A percentile compares a stretch with the other conserved stretches of the same genome.
Evolutionary conservation across 1,140 invertebrate species (phyloP).

Genomic region (Megalopta genalis): DNA sequence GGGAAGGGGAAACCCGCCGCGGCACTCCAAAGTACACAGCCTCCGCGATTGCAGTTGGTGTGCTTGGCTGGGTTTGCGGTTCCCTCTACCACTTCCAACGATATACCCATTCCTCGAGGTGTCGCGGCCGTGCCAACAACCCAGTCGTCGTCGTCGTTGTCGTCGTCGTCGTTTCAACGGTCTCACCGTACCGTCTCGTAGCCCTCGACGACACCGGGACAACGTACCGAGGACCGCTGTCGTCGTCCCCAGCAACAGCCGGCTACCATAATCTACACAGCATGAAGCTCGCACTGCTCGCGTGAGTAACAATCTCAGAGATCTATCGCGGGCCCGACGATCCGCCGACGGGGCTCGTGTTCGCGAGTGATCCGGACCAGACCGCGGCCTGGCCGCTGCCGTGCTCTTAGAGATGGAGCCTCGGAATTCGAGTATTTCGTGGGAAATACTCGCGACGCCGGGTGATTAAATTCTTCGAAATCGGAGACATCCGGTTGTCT

Average conservation of each 20-base stretch:
- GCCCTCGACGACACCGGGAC: too few relatives aligned
- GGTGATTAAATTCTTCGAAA: too few relatives aligned
- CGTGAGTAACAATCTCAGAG: conserved; percentile 61
- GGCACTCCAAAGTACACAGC: conserved; percentile 75
- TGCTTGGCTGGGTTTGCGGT: conserved; percentile 52
- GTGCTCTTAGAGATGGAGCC: too few relatives aligned
- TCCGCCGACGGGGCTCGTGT: too few relatives aligned
- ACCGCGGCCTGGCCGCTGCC: too few relatives aligned
- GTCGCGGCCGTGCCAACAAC: conserved; percentile 62
- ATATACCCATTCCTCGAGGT: conserved; percentile 68
- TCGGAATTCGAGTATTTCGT: too few relatives aligned
- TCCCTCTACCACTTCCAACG: conserved; percentile 55
- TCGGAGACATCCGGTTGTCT: too few relatives aligned
- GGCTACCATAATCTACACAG: background rate
- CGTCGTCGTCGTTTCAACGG: background rate
- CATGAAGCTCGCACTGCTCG: conserved; percentile 68
- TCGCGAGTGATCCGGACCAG: too few relatives aligned
- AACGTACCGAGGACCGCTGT: too few relatives aligned
- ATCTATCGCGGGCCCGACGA: too few relatives aligned
- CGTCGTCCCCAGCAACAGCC: background rate
- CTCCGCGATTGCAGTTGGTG: conserved; percentile 74
- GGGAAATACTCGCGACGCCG: too few relatives aligned
- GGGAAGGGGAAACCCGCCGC: conserved; percentile 73
- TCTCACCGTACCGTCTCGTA: background rate
- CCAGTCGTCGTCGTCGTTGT: conserved; percentile 33